Conservation (phyloP, 1,140 invertebrate genomes). For the Plectrocnemia conspersa region DNA sequence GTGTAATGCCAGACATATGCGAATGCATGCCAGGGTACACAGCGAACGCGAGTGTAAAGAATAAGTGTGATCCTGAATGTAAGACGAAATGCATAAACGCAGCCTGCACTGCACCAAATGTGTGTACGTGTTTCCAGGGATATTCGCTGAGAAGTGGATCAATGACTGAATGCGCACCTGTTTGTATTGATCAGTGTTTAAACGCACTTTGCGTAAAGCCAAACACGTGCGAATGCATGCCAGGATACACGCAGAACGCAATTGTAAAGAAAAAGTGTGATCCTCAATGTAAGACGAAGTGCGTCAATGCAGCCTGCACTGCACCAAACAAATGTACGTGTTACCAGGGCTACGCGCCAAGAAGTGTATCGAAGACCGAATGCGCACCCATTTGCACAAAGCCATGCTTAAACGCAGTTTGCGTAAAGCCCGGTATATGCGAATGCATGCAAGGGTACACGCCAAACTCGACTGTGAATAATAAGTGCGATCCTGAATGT, state of each 20-base stretch:
- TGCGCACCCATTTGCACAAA: constrained; percentile 36
- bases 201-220: constrained; percentile 45
- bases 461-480: constrained; percentile 38
- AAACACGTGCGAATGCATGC: constrained; percentile 42
- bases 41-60: neutral
- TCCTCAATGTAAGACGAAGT: constrained; percentile 43
- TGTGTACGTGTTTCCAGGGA: constrained; percentile 42
- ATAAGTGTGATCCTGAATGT: constrained; percentile 50
- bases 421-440: constrained; percentile 30
- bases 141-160: constrained; percentile 36
- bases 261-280: constrained; percentile 37
- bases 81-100: constrained; percentile 46
- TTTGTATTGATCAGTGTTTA: constrained; percentile 44
- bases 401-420: constrained; percentile 51
- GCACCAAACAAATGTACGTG: constrained; percentile 49
- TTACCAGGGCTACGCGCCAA: constrained; percentile 42
- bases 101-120: constrained; percentile 45
- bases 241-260: constrained; percentile 35
- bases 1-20: neutral
- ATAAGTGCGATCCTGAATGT: constrained; percentile 43
- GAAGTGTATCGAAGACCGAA: constrained; percentile 48
- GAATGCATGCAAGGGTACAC: neutral
- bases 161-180: constrained; percentile 41
- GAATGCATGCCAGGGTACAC: neutral
- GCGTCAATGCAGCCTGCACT: constrained; percentile 49